Evolutionary conservation across 2,797 vertebrate species (phyloP).

Genomic region (Momotus momota): DNA sequence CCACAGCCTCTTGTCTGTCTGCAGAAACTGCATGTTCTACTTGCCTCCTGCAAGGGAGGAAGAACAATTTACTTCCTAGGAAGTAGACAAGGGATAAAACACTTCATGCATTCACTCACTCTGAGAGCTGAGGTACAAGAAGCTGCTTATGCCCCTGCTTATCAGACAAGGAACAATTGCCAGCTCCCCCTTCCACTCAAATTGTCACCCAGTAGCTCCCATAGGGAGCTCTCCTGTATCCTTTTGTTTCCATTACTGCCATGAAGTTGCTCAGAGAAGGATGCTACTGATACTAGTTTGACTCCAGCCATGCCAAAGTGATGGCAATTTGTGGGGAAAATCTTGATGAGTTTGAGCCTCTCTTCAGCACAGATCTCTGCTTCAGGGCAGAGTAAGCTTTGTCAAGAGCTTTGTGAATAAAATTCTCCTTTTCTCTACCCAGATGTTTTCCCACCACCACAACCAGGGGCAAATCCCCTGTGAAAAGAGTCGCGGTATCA

Average conservation of each 20-base stretch:
- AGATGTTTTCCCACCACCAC: background rate
- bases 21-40: background rate
- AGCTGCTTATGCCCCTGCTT: background rate
- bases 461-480: background rate
- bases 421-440: background rate
- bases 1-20: background rate
- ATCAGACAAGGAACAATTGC: rapidly evolving
- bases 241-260: rapidly evolving
- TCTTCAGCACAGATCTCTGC: background rate
- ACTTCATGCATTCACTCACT: rapidly evolving
- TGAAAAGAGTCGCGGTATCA: background rate
- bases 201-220: background rate
- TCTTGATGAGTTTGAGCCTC: background rate
- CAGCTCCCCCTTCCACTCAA: background rate
- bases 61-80: background rate
- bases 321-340: background rate
- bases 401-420: background rate
- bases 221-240: background rate
- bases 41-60: background rate
- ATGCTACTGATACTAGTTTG: background rate
- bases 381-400: background rate
- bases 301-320: background rate
- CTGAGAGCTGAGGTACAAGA: background rate
- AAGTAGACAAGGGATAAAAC: background rate
- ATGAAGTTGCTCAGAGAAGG: background rate